Percentiles rank a stretch among this genome's conserved stretches.
phyloP scores from a whole-genome alignment of 2,113 vertebrate species.

The Catharus fuscescens region DNA sequence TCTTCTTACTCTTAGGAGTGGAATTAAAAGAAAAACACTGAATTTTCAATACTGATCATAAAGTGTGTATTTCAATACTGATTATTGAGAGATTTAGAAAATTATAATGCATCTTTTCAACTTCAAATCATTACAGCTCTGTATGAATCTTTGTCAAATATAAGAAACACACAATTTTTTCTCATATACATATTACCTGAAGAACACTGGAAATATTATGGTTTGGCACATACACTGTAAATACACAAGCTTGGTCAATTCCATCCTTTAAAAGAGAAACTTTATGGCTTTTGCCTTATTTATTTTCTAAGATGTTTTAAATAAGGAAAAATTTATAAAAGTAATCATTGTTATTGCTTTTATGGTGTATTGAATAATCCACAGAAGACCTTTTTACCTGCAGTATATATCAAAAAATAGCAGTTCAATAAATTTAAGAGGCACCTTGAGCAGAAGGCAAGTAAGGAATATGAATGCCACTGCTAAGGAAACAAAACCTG shows the following conservation, averaged over 20 bases:
- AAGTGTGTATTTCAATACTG: not conserved
- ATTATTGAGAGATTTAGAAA: not conserved
- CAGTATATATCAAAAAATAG: not conserved
- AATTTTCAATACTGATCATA: not conserved
- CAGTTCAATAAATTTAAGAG: not conserved
- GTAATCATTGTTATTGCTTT: not conserved
- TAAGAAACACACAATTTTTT: not conserved
- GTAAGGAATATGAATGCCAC: not conserved
- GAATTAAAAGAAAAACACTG: not conserved
- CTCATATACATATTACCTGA: not conserved
- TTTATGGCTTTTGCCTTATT: not conserved
- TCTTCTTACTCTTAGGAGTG: not conserved
- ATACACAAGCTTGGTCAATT: not conserved
- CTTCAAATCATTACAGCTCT: not conserved
- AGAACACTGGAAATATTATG: not conserved
- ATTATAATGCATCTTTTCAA: not conserved
- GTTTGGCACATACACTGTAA: fast-evolving
- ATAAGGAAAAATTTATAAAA: not conserved
- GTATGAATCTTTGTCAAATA: not conserved
- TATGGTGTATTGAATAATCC: not conserved
- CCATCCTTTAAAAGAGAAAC: not conserved
- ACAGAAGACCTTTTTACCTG: not conserved
- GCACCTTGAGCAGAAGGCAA: not conserved
- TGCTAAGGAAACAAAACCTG: not conserved
- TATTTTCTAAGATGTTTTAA: not conserved